Conservation (phyloP, 2,113 vertebrate species). For the Tringa solitaria region DNA sequence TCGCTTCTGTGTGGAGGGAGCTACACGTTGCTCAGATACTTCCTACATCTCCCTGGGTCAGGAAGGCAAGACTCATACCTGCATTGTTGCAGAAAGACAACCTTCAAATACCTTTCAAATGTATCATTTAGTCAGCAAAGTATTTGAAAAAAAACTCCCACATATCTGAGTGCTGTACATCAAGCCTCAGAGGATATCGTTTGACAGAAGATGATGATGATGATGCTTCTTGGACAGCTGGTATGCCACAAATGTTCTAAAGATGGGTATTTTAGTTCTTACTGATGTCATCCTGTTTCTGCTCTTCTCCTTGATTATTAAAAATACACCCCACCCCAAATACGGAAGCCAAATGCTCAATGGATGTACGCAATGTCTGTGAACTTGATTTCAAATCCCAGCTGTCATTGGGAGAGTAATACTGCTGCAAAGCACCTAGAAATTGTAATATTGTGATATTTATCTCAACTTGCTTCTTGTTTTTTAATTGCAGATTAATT, state of each 20-base stretch:
- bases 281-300: not conserved
- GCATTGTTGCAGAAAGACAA: not conserved
- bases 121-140: not conserved
- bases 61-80: not conserved
- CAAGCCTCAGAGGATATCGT: not conserved
- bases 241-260: not conserved
- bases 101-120: not conserved
- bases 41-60: not conserved
- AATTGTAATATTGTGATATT: not conserved
- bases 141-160: not conserved
- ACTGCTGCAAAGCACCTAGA: not conserved
- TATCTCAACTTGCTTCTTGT: not conserved
- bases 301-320: not conserved
- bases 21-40: not conserved
- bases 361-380: not conserved
- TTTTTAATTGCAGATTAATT: not conserved
- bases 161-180: not conserved
- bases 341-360: not conserved
- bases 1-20: not conserved
- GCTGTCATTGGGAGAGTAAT: not conserved
- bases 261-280: not conserved
- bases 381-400: not conserved
- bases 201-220: not conserved
- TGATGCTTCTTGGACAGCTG: not conserved
- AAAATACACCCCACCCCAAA: not conserved